phyloP scores from a whole-genome alignment of 2,113 vertebrate genomes.

The Ornithorhynchus anatinus region DNA sequence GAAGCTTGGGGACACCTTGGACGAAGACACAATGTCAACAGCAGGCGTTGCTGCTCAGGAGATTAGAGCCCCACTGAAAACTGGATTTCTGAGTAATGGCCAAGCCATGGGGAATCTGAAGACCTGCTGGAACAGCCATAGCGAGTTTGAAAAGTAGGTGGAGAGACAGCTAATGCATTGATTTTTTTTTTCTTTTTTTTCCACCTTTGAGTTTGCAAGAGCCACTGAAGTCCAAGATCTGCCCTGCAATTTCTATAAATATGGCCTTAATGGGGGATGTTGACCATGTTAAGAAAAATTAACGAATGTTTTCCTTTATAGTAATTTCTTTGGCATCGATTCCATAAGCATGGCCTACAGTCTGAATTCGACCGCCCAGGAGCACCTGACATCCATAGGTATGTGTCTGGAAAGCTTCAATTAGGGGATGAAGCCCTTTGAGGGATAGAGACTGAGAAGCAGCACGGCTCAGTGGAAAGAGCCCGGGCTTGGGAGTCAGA shows the following conservation, averaged over 20 bases:
- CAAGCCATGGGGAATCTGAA: constrained; percentile 84
- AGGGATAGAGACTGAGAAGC: neutral
- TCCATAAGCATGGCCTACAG: constrained; percentile 75
- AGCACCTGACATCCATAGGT: constrained; percentile 56
- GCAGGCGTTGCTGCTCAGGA: constrained; percentile 92
- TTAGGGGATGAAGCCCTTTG: accelerated
- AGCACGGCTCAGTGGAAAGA: too few species aligned
- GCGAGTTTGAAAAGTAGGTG: constrained; percentile 85
- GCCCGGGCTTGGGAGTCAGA: too few species aligned
- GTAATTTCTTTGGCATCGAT: constrained; percentile 84
- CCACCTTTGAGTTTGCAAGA: too few species aligned
- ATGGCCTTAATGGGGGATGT: accelerated
- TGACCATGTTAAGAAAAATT: neutral
- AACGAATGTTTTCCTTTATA: constrained; percentile 43
- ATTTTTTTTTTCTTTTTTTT: neutral
- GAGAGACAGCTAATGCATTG: accelerated
- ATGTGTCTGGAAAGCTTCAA: neutral
- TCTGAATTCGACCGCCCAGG: constrained; percentile 60
- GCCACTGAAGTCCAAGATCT: too few species aligned
- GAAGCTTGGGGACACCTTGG: constrained; percentile 8
- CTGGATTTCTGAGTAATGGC: constrained; percentile 81
- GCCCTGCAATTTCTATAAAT: neutral
- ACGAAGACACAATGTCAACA: constrained; percentile 82
- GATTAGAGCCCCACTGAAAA: constrained; percentile 84
- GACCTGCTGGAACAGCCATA: constrained; percentile 78